Conservation (phyloP, 1,140 invertebrate genomes). For the Pseudomyrmex gracilis region DNA sequence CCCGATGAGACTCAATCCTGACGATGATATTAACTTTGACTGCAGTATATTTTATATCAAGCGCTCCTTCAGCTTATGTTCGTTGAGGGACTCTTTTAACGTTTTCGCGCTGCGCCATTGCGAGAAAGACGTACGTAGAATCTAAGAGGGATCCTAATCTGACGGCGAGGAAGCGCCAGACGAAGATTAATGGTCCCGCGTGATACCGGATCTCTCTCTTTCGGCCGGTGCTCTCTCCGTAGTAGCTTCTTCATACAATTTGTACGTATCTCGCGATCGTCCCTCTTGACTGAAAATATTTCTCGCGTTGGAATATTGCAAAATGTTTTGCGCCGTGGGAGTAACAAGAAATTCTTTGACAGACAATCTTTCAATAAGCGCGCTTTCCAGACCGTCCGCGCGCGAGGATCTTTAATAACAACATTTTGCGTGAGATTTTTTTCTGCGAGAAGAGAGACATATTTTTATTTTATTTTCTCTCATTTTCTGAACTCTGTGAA, state of each 20-base stretch:
- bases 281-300: conserved; percentile 4
- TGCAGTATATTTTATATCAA: conserved; percentile 23
- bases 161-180: conserved; percentile 53
- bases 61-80: not conserved
- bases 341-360: not conserved
- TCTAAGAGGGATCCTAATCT: conserved; percentile 63
- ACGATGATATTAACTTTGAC: not conserved
- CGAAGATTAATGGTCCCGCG: conserved; percentile 62
- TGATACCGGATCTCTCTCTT: conserved; percentile 50
- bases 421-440: too few relatives aligned
- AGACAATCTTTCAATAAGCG: too few relatives aligned
- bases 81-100: conserved; percentile 52
- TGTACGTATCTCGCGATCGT: conserved; percentile 50
- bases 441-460: too few relatives aligned
- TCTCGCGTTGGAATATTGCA: not conserved
- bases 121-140: conserved; percentile 38
- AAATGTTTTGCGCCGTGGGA: not conserved
- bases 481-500: too few relatives aligned
- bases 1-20: conserved; percentile 22
- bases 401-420: too few relatives aligned
- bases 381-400: too few relatives aligned
- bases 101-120: conserved; percentile 28
- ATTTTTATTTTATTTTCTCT: too few relatives aligned
- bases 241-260: conserved; percentile 56
- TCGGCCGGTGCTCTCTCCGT: too few relatives aligned